These are phyloP conservation scores for Drosophila paranaensis DNA, from an alignment of 2,888 invertebrate genomes.

Conservation along the genomic window DNA sequence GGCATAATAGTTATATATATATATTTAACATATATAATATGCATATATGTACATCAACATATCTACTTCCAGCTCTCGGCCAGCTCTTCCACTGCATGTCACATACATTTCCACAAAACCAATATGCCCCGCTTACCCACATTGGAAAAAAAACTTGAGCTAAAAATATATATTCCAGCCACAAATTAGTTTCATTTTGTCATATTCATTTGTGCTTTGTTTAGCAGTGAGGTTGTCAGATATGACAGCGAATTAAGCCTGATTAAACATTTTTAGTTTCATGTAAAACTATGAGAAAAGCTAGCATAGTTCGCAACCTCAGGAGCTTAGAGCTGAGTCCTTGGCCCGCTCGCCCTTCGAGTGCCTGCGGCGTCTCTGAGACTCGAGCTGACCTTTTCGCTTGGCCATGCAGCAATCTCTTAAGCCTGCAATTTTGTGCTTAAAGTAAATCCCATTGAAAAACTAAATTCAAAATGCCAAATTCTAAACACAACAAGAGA, in stretches of 20 bases:
- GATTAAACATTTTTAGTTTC: too few relatives aligned
- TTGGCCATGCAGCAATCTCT: neutral
- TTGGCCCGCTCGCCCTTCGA: neutral
- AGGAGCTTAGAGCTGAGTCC: neutral
- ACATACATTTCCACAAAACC: too few relatives aligned
- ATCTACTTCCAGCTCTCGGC: too few relatives aligned
- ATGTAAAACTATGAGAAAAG: too few relatives aligned
- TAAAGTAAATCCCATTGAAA: neutral
- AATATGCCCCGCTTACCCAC: neutral
- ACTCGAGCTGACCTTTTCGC: neutral
- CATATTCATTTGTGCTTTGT: neutral
- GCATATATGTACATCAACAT: too few relatives aligned
- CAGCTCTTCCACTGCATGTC: too few relatives aligned
- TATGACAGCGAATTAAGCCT: neutral
- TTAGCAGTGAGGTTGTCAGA: neutral
- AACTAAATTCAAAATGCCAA: slow-evolving; percentile 28
- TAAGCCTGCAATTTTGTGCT: neutral
- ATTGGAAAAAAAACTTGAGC: neutral
- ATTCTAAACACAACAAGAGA: slow-evolving; percentile 48
- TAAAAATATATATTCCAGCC: neutral
- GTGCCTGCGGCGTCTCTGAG: neutral
- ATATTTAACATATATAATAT: too few relatives aligned
- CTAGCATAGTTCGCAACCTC: too few relatives aligned
- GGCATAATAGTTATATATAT: too few relatives aligned
- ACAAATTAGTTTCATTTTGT: neutral